Percentiles rank a stretch among this genome's conserved stretches.
Evolutionary conservation across 2,888 invertebrate species (phyloP).

Genomic region (Sacculina carcini): DNA sequence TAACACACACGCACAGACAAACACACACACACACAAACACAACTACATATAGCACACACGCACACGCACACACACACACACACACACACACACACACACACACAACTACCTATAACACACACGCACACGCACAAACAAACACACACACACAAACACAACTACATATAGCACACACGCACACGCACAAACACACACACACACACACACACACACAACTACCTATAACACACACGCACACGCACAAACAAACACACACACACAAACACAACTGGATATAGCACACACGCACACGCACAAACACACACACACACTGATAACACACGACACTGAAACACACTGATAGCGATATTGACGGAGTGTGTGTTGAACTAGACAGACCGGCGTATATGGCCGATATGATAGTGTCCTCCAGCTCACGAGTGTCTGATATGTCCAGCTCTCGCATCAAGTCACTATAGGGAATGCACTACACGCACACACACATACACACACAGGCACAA

Average conservation of each 20-base stretch:
- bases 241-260: neutral
- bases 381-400: conserved; percentile 97
- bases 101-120: no score
- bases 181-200: neutral
- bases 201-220: neutral
- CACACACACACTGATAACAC: neutral
- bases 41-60: no score
- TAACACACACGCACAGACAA: no score
- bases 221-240: neutral
- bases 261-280: no score
- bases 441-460: conserved; percentile 58
- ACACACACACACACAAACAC: neutral
- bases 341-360: no score
- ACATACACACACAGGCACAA: no score
- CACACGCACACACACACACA: neutral
- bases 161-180: neutral
- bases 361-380: no score
- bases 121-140: neutral
- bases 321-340: neutral
- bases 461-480: conserved; percentile 32
- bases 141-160: neutral
- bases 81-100: no score
- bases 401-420: conserved; percentile 77
- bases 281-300: neutral
- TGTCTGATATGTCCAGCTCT: conserved; percentile 69